Percentiles rank a stretch among this genome's conserved stretches.
Evolutionary conservation across 1,140 invertebrate genomes (phyloP).

Genomic region (Diplogasteroides magnus): DNA sequence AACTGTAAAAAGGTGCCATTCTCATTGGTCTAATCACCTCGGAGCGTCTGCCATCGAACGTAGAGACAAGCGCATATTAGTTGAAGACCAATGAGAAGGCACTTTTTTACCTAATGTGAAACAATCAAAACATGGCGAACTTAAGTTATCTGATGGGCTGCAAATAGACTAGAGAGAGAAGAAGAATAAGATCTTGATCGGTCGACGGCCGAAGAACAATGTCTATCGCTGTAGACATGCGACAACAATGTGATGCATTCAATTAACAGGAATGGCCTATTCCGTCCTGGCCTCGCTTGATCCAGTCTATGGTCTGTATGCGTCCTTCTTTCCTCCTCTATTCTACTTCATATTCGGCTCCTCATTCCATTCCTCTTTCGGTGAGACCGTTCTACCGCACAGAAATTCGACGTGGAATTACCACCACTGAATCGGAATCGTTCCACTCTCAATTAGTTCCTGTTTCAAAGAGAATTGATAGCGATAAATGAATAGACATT

Average conservation of each 20-base stretch:
- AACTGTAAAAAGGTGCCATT: too few species aligned
- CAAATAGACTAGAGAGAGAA: too few species aligned
- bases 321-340: constrained; percentile 58
- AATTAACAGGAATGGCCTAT: constrained; percentile 55
- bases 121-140: neutral
- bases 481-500: neutral
- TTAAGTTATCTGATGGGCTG: neutral
- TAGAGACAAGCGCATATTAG: too few species aligned
- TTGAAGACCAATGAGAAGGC: too few species aligned
- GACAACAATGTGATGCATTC: neutral
- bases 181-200: neutral
- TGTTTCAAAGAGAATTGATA: neutral
- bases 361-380: constrained; percentile 58
- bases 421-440: neutral
- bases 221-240: neutral
- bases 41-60: neutral
- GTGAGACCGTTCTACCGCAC: constrained; percentile 29
- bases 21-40: neutral
- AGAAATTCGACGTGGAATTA: neutral
- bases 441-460: neutral
- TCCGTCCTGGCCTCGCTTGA: constrained; percentile 55
- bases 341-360: constrained; percentile 60
- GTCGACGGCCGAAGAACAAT: neutral
- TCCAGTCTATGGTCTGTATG: constrained; percentile 59
- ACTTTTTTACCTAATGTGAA: too few species aligned